Evolutionary conservation across 2,113 vertebrate genomes (phyloP).

Genomic region (Corythornis cristatus): DNA sequence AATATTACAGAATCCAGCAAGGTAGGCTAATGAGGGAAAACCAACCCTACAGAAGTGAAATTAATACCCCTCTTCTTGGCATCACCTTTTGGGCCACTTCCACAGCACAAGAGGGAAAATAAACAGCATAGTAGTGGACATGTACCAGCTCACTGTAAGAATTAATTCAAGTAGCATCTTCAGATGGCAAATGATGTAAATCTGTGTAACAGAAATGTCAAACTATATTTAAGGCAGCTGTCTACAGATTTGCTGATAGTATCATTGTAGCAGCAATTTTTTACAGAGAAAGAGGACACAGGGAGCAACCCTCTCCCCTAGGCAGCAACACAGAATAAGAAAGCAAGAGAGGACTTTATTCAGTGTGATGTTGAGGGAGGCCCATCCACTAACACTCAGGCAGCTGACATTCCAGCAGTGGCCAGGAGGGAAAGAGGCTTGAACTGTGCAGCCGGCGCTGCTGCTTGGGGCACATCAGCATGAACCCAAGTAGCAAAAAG

Average conservation of each 20-base stretch:
- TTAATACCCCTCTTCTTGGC: background rate
- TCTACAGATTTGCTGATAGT: background rate
- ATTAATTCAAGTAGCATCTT: background rate
- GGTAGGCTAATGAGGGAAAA: background rate
- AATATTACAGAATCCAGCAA: background rate
- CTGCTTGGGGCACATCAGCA: background rate
- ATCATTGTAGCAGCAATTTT: background rate
- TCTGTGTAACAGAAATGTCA: background rate
- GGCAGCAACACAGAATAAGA: rapidly evolving
- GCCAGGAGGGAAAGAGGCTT: background rate
- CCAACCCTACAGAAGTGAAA: background rate
- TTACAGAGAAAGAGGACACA: background rate
- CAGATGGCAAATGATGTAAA: background rate
- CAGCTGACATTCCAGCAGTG: background rate
- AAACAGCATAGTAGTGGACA: background rate
- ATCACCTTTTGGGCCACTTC: background rate
- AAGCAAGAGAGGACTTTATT: background rate
- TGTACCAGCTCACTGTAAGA: background rate
- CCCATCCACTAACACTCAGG: background rate
- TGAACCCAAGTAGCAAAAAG: background rate
- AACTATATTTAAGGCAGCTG: background rate
- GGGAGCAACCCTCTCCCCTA: background rate
- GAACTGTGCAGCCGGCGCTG: background rate
- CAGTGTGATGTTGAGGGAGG: background rate
- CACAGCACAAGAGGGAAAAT: background rate